Percentiles rank a stretch among this genome's conserved stretches.
Conservation (phyloP, 2,797 vertebrate genomes). For the Onychomys leucogaster region DNA sequence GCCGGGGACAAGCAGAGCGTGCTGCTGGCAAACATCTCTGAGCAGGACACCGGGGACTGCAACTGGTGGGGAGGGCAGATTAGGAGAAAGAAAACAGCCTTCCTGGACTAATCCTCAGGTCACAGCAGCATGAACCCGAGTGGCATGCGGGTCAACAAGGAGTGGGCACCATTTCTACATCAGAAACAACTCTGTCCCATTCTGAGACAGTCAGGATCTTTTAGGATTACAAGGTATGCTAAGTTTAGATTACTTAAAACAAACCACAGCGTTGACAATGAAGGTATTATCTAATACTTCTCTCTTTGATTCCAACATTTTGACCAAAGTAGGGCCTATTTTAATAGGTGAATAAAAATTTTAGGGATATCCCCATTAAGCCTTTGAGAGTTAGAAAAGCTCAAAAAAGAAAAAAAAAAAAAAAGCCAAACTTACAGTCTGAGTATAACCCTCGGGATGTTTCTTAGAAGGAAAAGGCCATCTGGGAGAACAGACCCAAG, state of each 20-base stretch:
- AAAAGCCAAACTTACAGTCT: not conserved
- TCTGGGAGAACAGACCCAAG: not conserved
- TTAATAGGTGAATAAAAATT: conserved; percentile 28
- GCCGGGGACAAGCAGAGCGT: conserved; percentile 82
- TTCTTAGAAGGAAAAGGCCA: conserved; percentile 42
- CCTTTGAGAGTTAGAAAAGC: conserved; percentile 15
- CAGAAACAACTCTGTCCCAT: conserved; percentile 24
- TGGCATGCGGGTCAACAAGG: not conserved
- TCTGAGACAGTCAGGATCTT: not conserved
- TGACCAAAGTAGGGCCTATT: conserved; percentile 22
- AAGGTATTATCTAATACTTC: conserved; percentile 35
- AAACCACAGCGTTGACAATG: conserved; percentile 24
- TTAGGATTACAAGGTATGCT: not conserved
- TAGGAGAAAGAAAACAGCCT: not conserved
- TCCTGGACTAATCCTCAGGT: not conserved
- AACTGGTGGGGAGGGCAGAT: not conserved
- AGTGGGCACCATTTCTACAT: not conserved
- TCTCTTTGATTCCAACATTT: conserved; percentile 59
- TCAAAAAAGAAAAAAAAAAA: not conserved
- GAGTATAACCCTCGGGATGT: conserved; percentile 14
- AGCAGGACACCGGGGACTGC: conserved; percentile 77
- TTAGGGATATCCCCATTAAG: conserved; percentile 14
- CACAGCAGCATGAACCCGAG: not conserved
- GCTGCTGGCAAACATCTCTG: conserved; percentile 81
- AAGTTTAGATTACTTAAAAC: conserved; percentile 54